A percentile compares a stretch with the other conserved stretches of the same genome.
phyloP scores from a whole-genome alignment of 1,140 invertebrate species.

The Coptotermes formosanus region DNA sequence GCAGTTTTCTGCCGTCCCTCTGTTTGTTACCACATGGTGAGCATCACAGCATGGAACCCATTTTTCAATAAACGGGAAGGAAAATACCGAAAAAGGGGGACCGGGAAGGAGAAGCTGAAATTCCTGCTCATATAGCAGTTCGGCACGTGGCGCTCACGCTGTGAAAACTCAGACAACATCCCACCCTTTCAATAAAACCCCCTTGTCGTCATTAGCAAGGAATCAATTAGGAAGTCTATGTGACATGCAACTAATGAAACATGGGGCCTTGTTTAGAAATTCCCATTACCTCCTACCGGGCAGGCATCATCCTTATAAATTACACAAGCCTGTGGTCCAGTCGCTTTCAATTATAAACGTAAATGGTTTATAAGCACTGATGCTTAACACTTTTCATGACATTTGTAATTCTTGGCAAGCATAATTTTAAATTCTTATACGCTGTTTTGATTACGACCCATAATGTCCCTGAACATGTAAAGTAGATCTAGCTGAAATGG shows the following conservation, averaged over 20 bases:
- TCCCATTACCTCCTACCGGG: not conserved
- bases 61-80: constrained; percentile 22
- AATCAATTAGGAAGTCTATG: constrained; percentile 11
- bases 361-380: not conserved
- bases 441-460: too few relatives aligned
- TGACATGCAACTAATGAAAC: constrained; percentile 18
- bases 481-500: too few relatives aligned
- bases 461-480: too few relatives aligned
- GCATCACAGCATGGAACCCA: constrained; percentile 16
- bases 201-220: not conserved
- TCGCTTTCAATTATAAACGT: not conserved
- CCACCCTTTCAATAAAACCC: not conserved
- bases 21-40: constrained; percentile 5
- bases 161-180: constrained; percentile 4
- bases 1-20: not conserved
- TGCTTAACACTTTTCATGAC: too few relatives aligned
- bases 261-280: not conserved
- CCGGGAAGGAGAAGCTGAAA: not conserved
- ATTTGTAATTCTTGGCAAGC: too few relatives aligned
- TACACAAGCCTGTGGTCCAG: not conserved
- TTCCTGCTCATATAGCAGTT: not conserved
- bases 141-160: not conserved
- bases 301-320: constrained; percentile 6
- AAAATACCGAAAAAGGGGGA: not conserved
- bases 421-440: too few relatives aligned